A percentile compares a stretch with the other conserved stretches of the same genome.
phyloP scores from a whole-genome alignment of 1,140 invertebrate species.

The Cataglyphis hispanica region DNA sequence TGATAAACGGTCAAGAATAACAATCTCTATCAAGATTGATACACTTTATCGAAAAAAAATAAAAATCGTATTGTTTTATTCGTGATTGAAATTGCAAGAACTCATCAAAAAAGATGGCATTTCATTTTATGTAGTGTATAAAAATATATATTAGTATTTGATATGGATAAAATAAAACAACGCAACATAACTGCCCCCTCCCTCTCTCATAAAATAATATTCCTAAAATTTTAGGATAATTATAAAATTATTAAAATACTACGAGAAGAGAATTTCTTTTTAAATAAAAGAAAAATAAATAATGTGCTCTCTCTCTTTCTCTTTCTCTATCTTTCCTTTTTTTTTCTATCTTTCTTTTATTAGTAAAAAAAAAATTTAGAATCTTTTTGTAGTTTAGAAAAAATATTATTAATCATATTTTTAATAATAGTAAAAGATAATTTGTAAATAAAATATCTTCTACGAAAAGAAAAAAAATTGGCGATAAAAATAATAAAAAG shows the following conservation, averaged over 20 bases:
- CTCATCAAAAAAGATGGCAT: not conserved
- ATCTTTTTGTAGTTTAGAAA: not conserved
- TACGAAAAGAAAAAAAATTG: constrained; percentile 8
- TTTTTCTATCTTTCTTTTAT: too few relatives aligned
- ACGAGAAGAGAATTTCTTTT: not conserved
- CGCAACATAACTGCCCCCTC: too few relatives aligned
- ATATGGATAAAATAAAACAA: constrained; percentile 1
- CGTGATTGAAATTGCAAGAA: not conserved
- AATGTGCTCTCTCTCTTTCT: too few relatives aligned
- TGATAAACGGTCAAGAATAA: constrained; percentile 17
- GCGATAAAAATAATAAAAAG: not conserved
- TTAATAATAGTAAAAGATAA: constrained; percentile 1
- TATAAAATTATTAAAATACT: not conserved
- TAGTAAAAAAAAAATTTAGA: not conserved
- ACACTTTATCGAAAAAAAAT: not conserved
- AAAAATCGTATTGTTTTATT: constrained; percentile 27
- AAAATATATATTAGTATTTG: not conserved
- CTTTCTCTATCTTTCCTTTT: too few relatives aligned
- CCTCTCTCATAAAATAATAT: too few relatives aligned
- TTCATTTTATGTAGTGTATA: not conserved
- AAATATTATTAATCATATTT: not conserved
- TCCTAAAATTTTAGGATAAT: not conserved
- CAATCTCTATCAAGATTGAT: constrained; percentile 26
- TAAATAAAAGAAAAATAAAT: not conserved
- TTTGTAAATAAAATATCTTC: constrained; percentile 14